A percentile compares a stretch with the other conserved stretches of the same genome.
phyloP scores from a whole-genome alignment of 2,113 vertebrate species.

The Anarhynchus alexandrinus region DNA sequence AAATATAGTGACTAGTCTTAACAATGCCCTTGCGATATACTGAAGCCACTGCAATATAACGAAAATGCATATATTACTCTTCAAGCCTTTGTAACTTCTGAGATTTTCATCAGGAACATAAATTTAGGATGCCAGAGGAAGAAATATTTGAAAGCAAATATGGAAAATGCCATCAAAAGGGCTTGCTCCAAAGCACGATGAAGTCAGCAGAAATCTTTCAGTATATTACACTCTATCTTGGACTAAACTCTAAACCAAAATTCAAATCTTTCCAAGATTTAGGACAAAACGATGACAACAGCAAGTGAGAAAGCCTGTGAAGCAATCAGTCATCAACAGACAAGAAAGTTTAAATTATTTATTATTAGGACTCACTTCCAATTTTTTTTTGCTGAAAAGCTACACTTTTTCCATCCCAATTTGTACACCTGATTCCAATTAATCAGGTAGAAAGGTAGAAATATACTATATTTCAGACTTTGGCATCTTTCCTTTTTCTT shows the following conservation, averaged over 20 bases:
- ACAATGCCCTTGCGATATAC: background rate
- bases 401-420: background rate
- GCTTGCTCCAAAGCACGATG: background rate
- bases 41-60: background rate
- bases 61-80: background rate
- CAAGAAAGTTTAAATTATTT: background rate
- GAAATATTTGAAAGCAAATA: background rate
- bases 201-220: background rate
- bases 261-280: background rate
- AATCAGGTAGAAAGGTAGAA: background rate
- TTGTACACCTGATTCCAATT: background rate
- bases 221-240: background rate
- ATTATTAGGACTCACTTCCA: background rate
- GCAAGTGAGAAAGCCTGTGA: background rate
- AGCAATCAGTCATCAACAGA: background rate
- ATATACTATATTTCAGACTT: background rate
- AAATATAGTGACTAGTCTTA: background rate
- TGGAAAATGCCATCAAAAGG: background rate
- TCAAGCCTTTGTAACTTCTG: background rate
- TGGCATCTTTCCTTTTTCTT: background rate
- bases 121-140: background rate
- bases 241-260: background rate
- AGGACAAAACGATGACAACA: background rate
- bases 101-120: conserved; percentile 6
- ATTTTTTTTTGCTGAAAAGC: background rate